phyloP scores from a whole-genome alignment of 2,888 invertebrate genomes.

The Sceliomorpha sp. region DNA sequence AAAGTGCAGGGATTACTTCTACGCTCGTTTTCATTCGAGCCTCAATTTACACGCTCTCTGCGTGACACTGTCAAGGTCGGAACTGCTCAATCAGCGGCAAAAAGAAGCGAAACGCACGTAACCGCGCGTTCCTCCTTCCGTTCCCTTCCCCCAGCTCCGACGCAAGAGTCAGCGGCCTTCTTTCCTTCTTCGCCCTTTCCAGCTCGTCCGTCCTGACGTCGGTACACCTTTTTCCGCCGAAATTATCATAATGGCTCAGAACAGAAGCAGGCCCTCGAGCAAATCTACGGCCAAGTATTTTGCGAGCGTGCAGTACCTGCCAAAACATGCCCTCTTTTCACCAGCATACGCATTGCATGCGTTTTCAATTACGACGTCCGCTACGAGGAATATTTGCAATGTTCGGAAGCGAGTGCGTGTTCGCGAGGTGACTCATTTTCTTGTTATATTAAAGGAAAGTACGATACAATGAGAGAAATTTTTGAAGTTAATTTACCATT shows the following conservation, averaged over 20 bases:
- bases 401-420: too few species aligned
- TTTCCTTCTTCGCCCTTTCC: constrained; percentile 5
- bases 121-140: constrained; percentile 38
- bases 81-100: too few species aligned
- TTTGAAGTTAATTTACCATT: too few species aligned
- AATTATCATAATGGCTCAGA: constrained; percentile 79
- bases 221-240: constrained; percentile 76
- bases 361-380: constrained; percentile 21
- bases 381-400: constrained; percentile 5
- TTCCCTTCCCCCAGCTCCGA: constrained; percentile 3
- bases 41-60: not conserved
- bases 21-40: too few species aligned
- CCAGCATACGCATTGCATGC: constrained; percentile 18
- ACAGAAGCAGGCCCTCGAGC: constrained; percentile 77
- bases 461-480: too few species aligned
- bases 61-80: constrained; percentile 17
- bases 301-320: constrained; percentile 18
- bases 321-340: constrained; percentile 17
- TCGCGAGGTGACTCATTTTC: too few species aligned
- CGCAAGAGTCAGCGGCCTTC: constrained; percentile 11
- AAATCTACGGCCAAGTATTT: constrained; percentile 57
- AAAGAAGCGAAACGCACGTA: constrained; percentile 22
- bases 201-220: constrained; percentile 56
- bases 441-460: too few species aligned
- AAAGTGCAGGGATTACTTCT: too few species aligned